Base-by-base conservation (phyloP, 2,888 invertebrate species). In the Agrotis ipsilon region DNA sequence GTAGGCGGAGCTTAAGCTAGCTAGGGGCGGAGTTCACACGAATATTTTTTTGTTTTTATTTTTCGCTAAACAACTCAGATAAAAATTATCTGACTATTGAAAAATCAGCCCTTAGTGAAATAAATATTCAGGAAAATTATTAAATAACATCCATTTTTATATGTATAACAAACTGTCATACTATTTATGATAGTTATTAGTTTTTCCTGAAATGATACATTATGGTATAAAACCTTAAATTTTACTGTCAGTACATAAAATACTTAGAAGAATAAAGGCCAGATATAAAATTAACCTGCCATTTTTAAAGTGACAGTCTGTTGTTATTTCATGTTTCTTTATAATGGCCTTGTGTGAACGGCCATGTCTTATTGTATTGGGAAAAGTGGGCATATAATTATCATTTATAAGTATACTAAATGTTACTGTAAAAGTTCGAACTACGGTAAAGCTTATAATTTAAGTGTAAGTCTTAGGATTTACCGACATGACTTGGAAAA, bases 1-100 rank as follows among this genome's bases (percentile, higher is more conserved):
- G 54, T 13, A 54, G 64, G 62, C 49, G 77, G 67, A 61, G 39
- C 62, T 18, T 43, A 63, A 43, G 59, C 43, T 51, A 51, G 21
- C 18, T 13, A 46, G 13, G 48, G 76, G 66, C 59, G 66, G 72
- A 52, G 77, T 18, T 39, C 52, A 2, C 18, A 18, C 24, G 39
- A 46, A 54, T 45, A 1, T n/a, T 21, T 27, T 54, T 4, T 24
- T 51, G n/a, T 6, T 14, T 3, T 16, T n/a, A 32, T 51, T 49
- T 49, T 27, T 13, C 1, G 16, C 27, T 18, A n/a, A n/a, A n/a
- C n/a, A n/a, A n/a, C n/a, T n/a, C n/a, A n/a, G n/a, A n/a, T n/a
- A n/a, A n/a, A n/a, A n/a, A n/a, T n/a, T n/a, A n/a, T n/a, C n/a
- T n/a, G n/a, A n/a, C n/a, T n/a, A n/a, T n/a, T n/a, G n/a, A n/a